Base-by-base conservation (phyloP, 2,797 vertebrate species). In the Coluber constrictor region DNA sequence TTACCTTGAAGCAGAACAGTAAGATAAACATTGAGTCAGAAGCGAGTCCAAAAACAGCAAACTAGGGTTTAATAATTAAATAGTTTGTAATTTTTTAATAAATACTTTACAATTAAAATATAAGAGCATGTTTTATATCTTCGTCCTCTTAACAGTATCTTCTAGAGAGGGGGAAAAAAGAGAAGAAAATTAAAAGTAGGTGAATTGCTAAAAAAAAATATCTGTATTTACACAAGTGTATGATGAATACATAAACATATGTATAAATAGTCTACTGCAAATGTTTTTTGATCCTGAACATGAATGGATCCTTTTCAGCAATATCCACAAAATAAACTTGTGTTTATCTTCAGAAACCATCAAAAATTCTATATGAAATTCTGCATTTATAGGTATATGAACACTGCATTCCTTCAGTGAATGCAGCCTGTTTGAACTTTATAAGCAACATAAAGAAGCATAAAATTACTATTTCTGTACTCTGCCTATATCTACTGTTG, bases 101-200 rank as follows among this genome's bases (percentile, higher is more conserved):
- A 74, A 74, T 74, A 11, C 32, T 23, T 79, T 43, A 43, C 70
- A 79, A 20, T 10, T 20, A 43, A 79, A 79, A 3, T 23, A 79
- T 23, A 79, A 79, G 43, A 79, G 9, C 18, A 43, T 79, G 37
- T 43, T 79, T 43, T 93, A 91, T 29, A 55, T 87, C 47, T 90
- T 88, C 55, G 63, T 61, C 93, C 61, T 11, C 15, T 20, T 90
- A 90, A 15, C 90, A 20, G n/a, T 5, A 0, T 10, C 89, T 90
- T 43, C 16, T 47, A 90, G 93, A 92, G 90, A 89, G 87, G 5
- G 66, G 7, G 0, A 0, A 0, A 6, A 23, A 2, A 83, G 32
- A 94, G 56, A 7, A 83, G 16, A 60, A 8, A 86, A n/a, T 32
- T 10, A 4, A 54, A 61, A 55, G 87, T 88, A 59, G 32, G 87